Conservation (phyloP, 64 coral and sea anemone genomes). For the Porites australiensis region DNA sequence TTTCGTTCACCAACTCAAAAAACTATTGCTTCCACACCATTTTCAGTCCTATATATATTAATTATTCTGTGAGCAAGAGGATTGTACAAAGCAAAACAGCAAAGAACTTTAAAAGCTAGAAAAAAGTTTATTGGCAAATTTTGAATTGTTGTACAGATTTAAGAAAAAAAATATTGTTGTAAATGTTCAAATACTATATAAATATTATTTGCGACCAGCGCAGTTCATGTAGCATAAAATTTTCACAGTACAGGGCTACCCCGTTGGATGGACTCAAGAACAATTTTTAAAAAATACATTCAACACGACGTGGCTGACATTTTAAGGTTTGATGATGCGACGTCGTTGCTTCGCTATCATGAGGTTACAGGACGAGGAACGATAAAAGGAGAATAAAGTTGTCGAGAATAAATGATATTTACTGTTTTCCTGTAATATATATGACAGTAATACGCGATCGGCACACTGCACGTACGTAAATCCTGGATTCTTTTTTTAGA, state of each 20-base stretch:
- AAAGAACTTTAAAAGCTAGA: conserved; percentile 31
- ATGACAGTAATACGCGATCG: conserved; percentile 13
- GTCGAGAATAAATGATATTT: conserved; percentile 6
- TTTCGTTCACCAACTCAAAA: conserved; percentile 2
- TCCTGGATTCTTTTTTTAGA: background rate
- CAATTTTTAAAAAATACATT: background rate
- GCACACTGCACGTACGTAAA: background rate
- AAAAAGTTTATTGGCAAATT: conserved; percentile 43
- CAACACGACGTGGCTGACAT: conserved; percentile 37
- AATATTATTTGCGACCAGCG: conserved; percentile 33
- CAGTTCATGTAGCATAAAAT: conserved; percentile 56
- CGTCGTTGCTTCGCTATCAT: conserved; percentile 1
- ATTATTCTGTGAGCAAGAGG: background rate
- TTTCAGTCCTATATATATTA: background rate
- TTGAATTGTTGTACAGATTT: conserved; percentile 72
- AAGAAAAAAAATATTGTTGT: conserved; percentile 51
- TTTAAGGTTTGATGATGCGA: conserved; percentile 32
- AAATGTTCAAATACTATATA: conserved; percentile 64
- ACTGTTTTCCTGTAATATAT: conserved; percentile 33
- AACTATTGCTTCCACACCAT: too few species aligned
- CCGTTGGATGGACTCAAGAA: background rate
- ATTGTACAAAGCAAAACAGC: background rate
- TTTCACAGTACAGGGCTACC: background rate
- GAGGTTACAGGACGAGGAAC: background rate
- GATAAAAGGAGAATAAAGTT: conserved; percentile 1